Percentiles rank a stretch among this genome's conserved stretches.
Evolutionary conservation across 2,888 invertebrate species (phyloP).

Genomic region (Spicauda simplicius): DNA sequence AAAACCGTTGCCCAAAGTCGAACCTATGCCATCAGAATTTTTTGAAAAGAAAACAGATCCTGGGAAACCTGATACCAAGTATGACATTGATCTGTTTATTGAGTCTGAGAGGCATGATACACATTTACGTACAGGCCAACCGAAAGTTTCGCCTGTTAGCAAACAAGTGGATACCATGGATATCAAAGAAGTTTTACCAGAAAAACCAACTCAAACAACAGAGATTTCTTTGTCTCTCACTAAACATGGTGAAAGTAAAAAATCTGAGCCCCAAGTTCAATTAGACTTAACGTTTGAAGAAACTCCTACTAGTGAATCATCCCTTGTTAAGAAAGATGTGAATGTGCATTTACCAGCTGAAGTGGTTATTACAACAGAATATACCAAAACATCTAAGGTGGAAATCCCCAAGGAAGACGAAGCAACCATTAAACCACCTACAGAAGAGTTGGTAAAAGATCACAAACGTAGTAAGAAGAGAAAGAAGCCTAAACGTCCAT

Average conservation of each 20-base stretch:
- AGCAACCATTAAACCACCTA: slow-evolving; percentile 45
- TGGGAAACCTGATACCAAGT: slow-evolving; percentile 48
- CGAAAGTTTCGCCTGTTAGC: neutral
- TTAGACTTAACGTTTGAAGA: slow-evolving; percentile 67
- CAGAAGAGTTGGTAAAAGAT: slow-evolving; percentile 60
- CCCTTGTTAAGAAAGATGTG: slow-evolving; percentile 69
- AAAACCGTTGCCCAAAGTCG: slow-evolving; percentile 63
- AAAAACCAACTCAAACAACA: slow-evolving; percentile 53
- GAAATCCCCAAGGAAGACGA: slow-evolving; percentile 67
- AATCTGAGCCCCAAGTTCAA: slow-evolving; percentile 62
- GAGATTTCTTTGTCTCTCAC: slow-evolving; percentile 69
- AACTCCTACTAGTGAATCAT: slow-evolving; percentile 54
- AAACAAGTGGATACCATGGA: slow-evolving; percentile 4
- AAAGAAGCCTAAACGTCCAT: slow-evolving; percentile 85
- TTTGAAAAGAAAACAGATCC: neutral
- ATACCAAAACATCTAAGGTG: slow-evolving; percentile 45
- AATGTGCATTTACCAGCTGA: slow-evolving; percentile 65
- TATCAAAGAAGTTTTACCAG: slow-evolving; percentile 9
- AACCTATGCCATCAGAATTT: slow-evolving; percentile 54
- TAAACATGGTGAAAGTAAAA: slow-evolving; percentile 55
- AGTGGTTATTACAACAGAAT: slow-evolving; percentile 56
- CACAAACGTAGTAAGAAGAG: slow-evolving; percentile 86
- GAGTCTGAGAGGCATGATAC: slow-evolving; percentile 67
- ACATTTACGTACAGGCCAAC: slow-evolving; percentile 41
- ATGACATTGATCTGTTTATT: slow-evolving; percentile 59